Conservation (phyloP, 2,888 invertebrate genomes). For the Scaptomyza polygonia region DNA sequence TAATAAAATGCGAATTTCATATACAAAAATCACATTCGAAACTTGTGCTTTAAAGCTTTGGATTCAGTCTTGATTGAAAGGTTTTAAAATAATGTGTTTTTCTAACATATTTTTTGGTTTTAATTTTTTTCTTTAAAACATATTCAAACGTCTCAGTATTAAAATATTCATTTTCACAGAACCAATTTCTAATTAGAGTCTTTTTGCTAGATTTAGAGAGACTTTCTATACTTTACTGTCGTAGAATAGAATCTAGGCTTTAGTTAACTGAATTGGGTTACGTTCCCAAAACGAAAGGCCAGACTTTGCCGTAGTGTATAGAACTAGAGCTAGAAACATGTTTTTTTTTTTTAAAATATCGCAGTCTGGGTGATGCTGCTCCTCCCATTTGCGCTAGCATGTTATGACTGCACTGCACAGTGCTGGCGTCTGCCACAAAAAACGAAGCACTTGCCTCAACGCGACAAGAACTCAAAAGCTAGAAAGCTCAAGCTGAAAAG, state of each 20-base stretch:
- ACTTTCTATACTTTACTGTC: too few species aligned
- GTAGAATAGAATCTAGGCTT: too few species aligned
- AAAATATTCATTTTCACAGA: too few species aligned
- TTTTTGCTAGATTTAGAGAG: too few species aligned
- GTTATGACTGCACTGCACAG: conserved; percentile 27
- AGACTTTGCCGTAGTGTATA: conserved; percentile 24
- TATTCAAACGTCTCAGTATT: too few species aligned
- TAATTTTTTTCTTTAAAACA: too few species aligned
- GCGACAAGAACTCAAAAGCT: conserved; percentile 19
- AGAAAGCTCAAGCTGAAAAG: conserved; percentile 9
- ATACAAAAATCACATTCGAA: background rate
- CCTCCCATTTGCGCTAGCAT: background rate
- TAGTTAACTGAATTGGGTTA: background rate
- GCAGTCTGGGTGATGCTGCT: conserved; percentile 10
- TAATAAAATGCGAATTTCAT: too few species aligned
- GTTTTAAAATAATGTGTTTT: too few species aligned
- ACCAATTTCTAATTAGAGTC: too few species aligned
- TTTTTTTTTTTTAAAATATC: conserved; percentile 71
- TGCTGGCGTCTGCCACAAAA: conserved; percentile 62
- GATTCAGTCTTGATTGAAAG: too few species aligned
- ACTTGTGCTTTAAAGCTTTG: too few species aligned
- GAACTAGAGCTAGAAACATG: conserved; percentile 53
- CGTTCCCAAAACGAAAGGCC: background rate
- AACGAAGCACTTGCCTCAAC: conserved; percentile 36
- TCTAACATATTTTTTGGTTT: too few species aligned